Percentiles rank a stretch among this genome's conserved stretches.
phyloP scores from a whole-genome alignment of 1,140 invertebrate genomes.

The Ips typographus region DNA sequence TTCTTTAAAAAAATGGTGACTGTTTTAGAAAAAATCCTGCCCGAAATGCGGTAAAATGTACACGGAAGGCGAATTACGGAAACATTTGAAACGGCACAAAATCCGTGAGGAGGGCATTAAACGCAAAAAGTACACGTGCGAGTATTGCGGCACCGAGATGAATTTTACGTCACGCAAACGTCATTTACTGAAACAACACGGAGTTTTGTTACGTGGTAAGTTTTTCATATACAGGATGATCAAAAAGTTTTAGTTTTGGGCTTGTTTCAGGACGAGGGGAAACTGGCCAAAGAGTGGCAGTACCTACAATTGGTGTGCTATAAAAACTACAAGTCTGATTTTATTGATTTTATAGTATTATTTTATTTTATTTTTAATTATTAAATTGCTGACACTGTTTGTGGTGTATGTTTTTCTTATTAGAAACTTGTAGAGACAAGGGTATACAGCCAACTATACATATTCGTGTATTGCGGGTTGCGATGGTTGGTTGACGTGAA shows the following conservation, averaged over 20 bases:
- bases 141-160: slow-evolving; percentile 34
- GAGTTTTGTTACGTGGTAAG: slow-evolving; percentile 30
- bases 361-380: not conserved
- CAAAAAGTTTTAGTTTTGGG: not conserved
- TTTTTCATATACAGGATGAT: not conserved
- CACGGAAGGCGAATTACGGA: slow-evolving; percentile 30
- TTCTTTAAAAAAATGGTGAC: not conserved
- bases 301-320: slow-evolving; percentile 12
- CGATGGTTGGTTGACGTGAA: no score
- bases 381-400: no score
- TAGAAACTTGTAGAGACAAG: no score
- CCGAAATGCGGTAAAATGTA: slow-evolving; percentile 36
- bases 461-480: no score
- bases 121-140: slow-evolving; percentile 31
- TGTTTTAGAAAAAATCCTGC: slow-evolving; percentile 28
- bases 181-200: slow-evolving; percentile 32
- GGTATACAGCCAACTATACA: no score
- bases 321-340: slow-evolving; percentile 16
- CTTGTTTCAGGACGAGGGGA: slow-evolving; percentile 13
- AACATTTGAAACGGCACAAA: slow-evolving; percentile 33
- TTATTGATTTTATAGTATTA: not conserved
- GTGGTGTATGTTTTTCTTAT: no score
- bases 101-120: slow-evolving; percentile 32
- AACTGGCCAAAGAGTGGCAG: slow-evolving; percentile 14
- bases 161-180: slow-evolving; percentile 34